Base-by-base conservation (phyloP, 1,140 invertebrate genomes). In the Papilio dardanus region DNA sequence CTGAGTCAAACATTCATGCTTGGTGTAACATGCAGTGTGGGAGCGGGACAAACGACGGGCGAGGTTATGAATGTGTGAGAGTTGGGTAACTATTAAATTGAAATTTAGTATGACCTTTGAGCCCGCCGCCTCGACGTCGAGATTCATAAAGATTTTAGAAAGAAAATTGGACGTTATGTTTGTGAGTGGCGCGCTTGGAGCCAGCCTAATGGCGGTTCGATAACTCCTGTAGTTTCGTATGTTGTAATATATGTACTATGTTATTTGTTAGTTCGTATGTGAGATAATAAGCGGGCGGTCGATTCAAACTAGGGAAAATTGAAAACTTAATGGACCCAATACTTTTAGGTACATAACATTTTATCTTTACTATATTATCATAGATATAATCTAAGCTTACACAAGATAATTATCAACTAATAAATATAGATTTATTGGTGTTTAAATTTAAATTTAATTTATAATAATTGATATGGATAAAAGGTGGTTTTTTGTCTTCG, bases 81-180 rank as follows among this genome's bases (percentile, higher is more conserved):
- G 76, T 79, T 54, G 74, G 67, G 78, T 69, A 77, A 79, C 80
- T 79, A 81, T 81, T 79, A 79, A 79, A 81, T 78, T 81, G 78
- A 79, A 78, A 79, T 81, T 81, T 81, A 79, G 77, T 76, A 73
- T 74, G 80, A 81, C 80, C 80, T 81, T 65, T 81, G 76, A 74
- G 66, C 66, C 50, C 71, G 54, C 75, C 71, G 71, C 75, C 76
- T 77, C 74, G 35, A 6, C 21, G 19, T 71, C 58, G 73, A 68
- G 77, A 74, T 80, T 78, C 75, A 76, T 77, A 74, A 76, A 74
- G 74, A 76, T 77, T 74, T 78, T 78, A 68, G 73, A 76, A 69
- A 77, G 73, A 73, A 73, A 73, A 73, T 73, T 73, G 71, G 71
- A 73, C 71, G 46, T 35, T 73, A 54, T 28, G 42, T 54, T 21